phyloP scores from a whole-genome alignment of 1,140 invertebrate species.

The Drosophila pandora region DNA sequence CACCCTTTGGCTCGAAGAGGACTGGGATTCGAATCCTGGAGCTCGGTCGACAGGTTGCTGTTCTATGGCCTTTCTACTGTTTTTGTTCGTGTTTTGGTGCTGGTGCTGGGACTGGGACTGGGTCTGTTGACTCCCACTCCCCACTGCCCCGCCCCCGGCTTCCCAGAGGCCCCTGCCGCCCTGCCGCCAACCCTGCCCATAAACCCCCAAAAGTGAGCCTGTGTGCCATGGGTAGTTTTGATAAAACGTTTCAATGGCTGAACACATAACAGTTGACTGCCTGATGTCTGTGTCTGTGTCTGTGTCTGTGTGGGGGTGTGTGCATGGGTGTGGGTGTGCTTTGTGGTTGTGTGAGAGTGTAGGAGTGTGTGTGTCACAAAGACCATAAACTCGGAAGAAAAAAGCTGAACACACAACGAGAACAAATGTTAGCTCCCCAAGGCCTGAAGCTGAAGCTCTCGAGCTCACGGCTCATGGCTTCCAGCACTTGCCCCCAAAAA shows the following conservation, averaged over 20 bases:
- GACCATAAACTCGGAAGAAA: conserved; percentile 65
- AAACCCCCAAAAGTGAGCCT: conserved; percentile 4
- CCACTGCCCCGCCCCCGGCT: neutral
- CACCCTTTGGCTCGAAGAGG: neutral
- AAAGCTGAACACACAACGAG: conserved; percentile 66
- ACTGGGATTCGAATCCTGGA: conserved; percentile 2
- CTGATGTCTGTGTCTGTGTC: conserved; percentile 27
- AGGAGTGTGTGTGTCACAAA: conserved; percentile 68
- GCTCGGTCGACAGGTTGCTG: conserved; percentile 63
- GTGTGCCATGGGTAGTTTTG: conserved; percentile 73
- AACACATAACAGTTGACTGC: conserved; percentile 80
- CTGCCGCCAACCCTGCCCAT: neutral
- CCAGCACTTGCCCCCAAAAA: conserved; percentile 16
- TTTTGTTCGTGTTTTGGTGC: conserved; percentile 9
- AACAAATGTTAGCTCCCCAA: conserved; percentile 51
- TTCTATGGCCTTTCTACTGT: conserved; percentile 41
- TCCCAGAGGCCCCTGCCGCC: neutral
- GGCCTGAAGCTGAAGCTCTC: conserved; percentile 15
- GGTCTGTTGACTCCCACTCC: conserved; percentile 9
- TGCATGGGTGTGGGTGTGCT: neutral
- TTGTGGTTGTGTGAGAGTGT: conserved; percentile 21
- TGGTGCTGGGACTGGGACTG: neutral
- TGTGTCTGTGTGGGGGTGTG: neutral
- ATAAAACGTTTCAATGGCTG: conserved; percentile 81
- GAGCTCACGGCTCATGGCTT: conserved; percentile 45